These are phyloP conservation scores for Drosophila niveifrons DNA, from an alignment of 2,888 invertebrate species.

Conservation along the genomic window DNA sequence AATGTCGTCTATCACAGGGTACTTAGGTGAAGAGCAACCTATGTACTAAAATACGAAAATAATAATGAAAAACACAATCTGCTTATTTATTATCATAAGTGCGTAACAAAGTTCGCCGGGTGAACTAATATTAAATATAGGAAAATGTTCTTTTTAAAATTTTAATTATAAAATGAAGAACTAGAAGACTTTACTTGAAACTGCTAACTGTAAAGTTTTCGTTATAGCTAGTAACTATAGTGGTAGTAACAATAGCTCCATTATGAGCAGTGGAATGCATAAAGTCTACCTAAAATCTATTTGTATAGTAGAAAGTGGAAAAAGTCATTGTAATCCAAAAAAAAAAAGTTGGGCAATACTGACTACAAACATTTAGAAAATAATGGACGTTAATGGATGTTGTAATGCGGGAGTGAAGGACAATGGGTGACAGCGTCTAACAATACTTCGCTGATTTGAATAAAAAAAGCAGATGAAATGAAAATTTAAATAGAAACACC, in stretches of 20 bases:
- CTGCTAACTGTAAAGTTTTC: not conserved
- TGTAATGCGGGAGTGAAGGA: slow-evolving; percentile 11
- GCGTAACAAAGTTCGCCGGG: too few relatives aligned
- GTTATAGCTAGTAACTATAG: not conserved
- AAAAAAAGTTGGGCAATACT: slow-evolving; percentile 46
- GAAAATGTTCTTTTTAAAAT: not conserved
- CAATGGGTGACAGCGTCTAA: slow-evolving; percentile 22
- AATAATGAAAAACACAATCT: too few relatives aligned
- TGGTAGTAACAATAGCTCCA: slow-evolving; percentile 72
- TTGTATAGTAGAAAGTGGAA: slow-evolving; percentile 25
- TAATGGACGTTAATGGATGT: slow-evolving; percentile 65
- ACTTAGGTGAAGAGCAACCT: too few relatives aligned
- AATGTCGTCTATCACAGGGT: too few relatives aligned
- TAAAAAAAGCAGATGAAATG: slow-evolving; percentile 19
- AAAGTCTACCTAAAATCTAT: slow-evolving; percentile 5
- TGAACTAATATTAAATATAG: too few relatives aligned
- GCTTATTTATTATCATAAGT: too few relatives aligned
- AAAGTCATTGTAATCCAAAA: slow-evolving; percentile 59
- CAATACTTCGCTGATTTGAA: slow-evolving; percentile 7
- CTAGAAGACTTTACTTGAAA: not conserved
- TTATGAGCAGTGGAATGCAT: slow-evolving; percentile 45
- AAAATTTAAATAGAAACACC: slow-evolving; percentile 45
- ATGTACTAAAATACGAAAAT: too few relatives aligned
- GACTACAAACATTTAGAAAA: slow-evolving; percentile 28
- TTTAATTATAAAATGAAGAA: not conserved